Evolutionary conservation across 2,888 invertebrate species (phyloP), one percentile per base, ranked within the genome.

Genomic region (Lasius platythorax): DNA sequence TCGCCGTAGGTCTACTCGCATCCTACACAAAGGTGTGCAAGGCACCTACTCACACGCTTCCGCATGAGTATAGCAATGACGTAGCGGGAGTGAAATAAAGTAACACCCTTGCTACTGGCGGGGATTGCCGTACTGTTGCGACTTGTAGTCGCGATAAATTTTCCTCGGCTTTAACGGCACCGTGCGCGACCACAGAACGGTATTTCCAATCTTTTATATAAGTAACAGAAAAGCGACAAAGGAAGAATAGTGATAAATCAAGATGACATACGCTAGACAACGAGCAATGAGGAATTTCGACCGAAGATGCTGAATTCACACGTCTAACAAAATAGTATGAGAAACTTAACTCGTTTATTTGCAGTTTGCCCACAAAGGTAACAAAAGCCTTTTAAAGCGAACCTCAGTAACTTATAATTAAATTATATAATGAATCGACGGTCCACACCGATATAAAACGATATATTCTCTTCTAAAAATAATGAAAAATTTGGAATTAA

Each of bases 91-190:
- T 73, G 46, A 81, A 81, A 73, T 81, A 81, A 81, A 81, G 79
- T 81, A 81, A 81, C 79, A 81, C 79, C 23, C 61, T 12, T 73
- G 73, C 61, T 61, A 61, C 72, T 46, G 79, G 73, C 73, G 72
- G 37, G 28, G 72, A 79, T 61, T 46, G 72, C 53, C 73, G 79
- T 70, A 15, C 28, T 18, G 79, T 58, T 68, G 40, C 79, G 79
- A 81, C 79, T 72, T 81, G 73, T 81, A 81, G 61, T 46, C 18
- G 61, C 79, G 73, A 81, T 81, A 81, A 81, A 81, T 81, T 81
- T 73, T 37, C 46, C 61, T 28, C 79, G 72, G 79, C 72, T 81
- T 81, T 81, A 73, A 46, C 73, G 28, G 5, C 33, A 28, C 30
- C 30, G 30, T 30, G 70, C 30, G 40, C 70, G 30, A 40, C 79